Evolutionary conservation across 1,140 invertebrate genomes (phyloP).

Genomic region (Rhopalosiphum maidis): DNA sequence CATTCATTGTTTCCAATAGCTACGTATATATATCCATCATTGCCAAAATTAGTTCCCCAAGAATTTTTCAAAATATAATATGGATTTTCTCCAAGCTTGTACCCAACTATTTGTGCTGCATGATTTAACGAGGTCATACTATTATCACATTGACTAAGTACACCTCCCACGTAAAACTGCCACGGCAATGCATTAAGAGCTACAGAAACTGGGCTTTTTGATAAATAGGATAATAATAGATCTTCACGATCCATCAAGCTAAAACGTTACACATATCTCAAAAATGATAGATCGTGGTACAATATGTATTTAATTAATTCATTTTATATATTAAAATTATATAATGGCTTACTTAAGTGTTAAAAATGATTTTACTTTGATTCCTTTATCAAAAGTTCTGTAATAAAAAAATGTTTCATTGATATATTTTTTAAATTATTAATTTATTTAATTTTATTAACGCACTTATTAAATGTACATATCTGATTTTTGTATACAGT

Average conservation of each 20-base stretch:
- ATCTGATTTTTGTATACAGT: constrained; percentile 67
- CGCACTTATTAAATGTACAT: constrained; percentile 22
- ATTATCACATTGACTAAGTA: constrained; percentile 80
- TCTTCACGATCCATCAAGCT: constrained; percentile 75
- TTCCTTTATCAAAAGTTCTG: constrained; percentile 6
- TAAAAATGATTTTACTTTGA: constrained; percentile 53
- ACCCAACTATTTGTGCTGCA: constrained; percentile 86
- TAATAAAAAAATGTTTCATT: neutral
- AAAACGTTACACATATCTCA: constrained; percentile 32
- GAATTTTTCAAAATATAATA: constrained; percentile 88
- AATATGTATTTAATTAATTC: neutral
- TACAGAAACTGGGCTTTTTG: constrained; percentile 76
- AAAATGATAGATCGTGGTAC: neutral
- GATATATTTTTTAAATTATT: neutral
- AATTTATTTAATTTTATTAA: neutral
- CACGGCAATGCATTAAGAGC: constrained; percentile 85
- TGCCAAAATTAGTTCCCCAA: constrained; percentile 80
- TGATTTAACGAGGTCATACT: constrained; percentile 75
- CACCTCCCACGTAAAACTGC: constrained; percentile 88
- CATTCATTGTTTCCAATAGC: constrained; percentile 81
- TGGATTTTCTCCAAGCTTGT: constrained; percentile 74
- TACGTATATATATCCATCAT: constrained; percentile 79
- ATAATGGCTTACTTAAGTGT: constrained; percentile 50
- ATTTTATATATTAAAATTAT: neutral
- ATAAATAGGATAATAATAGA: constrained; percentile 67